Conservation (phyloP, 2,113 vertebrate species). For the Perca fluviatilis region DNA sequence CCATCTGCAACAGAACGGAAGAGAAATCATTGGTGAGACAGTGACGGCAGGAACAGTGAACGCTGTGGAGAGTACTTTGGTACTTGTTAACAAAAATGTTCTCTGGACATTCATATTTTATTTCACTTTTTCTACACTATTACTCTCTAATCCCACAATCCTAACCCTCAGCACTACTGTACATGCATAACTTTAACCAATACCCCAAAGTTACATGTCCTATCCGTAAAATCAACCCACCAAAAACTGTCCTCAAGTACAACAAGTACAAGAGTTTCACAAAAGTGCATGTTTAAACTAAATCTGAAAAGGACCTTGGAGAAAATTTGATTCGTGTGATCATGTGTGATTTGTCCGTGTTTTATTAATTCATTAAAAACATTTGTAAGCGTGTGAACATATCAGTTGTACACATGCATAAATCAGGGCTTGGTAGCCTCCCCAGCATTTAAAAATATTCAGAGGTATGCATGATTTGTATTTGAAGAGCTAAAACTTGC, state of each 20-base stretch:
- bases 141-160: too few species aligned
- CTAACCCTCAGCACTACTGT: too few species aligned
- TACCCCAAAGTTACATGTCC: not conserved
- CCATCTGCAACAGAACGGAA: constrained; percentile 64
- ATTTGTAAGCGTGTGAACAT: not conserved
- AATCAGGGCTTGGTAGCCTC: not conserved
- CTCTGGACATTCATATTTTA: not conserved
- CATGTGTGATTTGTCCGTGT: too few species aligned
- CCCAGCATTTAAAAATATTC: not conserved
- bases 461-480: not conserved
- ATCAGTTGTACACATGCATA: too few species aligned
- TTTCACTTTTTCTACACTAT: not conserved
- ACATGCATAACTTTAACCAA: not conserved
- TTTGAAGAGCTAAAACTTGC: not conserved
- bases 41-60: not conserved
- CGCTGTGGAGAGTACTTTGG: not conserved
- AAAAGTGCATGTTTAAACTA: not conserved
- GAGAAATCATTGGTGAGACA: not conserved
- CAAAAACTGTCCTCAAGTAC: not conserved
- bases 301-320: not conserved
- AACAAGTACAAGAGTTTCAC: not conserved
- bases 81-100: not conserved
- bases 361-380: too few species aligned
- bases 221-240: not conserved
- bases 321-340: too few species aligned